A percentile compares a stretch with the other conserved stretches of the same genome.
phyloP scores from a whole-genome alignment of 1,140 invertebrate species.

The Lamellibrachia luymesi region DNA sequence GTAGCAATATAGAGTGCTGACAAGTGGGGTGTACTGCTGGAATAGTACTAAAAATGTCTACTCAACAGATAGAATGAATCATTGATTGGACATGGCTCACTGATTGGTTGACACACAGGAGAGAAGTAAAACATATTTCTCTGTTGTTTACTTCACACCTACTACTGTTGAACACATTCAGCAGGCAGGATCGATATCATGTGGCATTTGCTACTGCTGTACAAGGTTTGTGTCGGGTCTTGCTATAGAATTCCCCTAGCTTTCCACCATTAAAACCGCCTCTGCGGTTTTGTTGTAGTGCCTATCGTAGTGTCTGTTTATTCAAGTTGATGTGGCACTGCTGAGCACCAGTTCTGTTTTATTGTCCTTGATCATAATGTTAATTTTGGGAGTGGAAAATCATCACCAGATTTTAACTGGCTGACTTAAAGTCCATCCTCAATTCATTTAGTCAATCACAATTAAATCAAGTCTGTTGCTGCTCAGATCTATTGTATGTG shows the following conservation, averaged over 20 bases:
- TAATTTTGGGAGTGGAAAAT: too few relatives aligned
- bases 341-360: too few relatives aligned
- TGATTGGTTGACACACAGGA: background rate
- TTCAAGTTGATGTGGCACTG: too few relatives aligned
- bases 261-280: background rate
- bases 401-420: too few relatives aligned
- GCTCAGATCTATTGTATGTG: too few relatives aligned
- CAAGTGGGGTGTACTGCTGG: background rate
- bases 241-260: background rate
- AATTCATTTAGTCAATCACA: too few relatives aligned
- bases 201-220: background rate
- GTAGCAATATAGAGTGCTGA: background rate
- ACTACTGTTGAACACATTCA: background rate
- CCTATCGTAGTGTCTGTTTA: too few relatives aligned
- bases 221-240: background rate
- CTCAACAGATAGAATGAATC: background rate
- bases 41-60: background rate
- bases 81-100: background rate
- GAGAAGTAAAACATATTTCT: background rate
- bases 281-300: too few relatives aligned
- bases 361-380: too few relatives aligned
- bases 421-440: too few relatives aligned
- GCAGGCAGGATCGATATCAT: background rate
- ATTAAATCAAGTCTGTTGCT: too few relatives aligned
- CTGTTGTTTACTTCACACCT: background rate